Conservation (phyloP, 2,888 invertebrate species). For the Catocala fraxini region DNA sequence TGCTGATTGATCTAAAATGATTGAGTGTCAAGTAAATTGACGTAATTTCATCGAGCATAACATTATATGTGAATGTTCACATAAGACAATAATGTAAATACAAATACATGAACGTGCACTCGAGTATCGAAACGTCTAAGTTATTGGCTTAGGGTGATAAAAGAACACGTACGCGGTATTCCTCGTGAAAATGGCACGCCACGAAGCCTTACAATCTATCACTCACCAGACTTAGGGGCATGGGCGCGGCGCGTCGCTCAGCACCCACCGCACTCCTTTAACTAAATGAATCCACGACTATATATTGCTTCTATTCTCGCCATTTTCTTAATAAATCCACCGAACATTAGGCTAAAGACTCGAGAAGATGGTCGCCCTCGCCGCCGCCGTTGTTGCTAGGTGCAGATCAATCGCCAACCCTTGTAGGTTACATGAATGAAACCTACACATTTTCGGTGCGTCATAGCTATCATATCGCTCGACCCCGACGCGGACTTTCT, state of each 20-base stretch:
- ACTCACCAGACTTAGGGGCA: conserved; percentile 85
- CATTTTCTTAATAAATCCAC: conserved; percentile 74
- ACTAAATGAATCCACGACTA: conserved; percentile 81
- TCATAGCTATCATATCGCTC: conserved; percentile 63
- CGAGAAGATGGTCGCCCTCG: conserved; percentile 66
- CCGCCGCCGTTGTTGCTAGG: conserved; percentile 78
- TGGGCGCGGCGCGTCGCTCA: conserved; percentile 84
- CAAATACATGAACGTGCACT: conserved; percentile 33
- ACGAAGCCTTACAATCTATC: conserved; percentile 84
- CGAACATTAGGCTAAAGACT: conserved; percentile 68
- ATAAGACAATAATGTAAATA: conserved; percentile 29
- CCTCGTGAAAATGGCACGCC: conserved; percentile 76
- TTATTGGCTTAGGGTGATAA: conserved; percentile 62
- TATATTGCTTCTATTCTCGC: conserved; percentile 70
- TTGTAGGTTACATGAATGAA: conserved; percentile 83
- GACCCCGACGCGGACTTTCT: conserved; percentile 45
- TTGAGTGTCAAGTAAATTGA: not conserved
- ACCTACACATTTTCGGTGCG: conserved; percentile 74
- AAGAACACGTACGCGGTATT: conserved; percentile 60
- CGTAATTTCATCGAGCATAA: not conserved
- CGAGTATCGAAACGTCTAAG: conserved; percentile 52
- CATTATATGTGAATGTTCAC: not conserved
- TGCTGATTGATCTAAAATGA: not conserved
- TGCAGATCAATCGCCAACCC: conserved; percentile 77
- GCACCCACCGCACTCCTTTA: conserved; percentile 75